A percentile compares a stretch with the other conserved stretches of the same genome.
phyloP scores from a whole-genome alignment of 2,113 vertebrate species.

The Tamias sibiricus region DNA sequence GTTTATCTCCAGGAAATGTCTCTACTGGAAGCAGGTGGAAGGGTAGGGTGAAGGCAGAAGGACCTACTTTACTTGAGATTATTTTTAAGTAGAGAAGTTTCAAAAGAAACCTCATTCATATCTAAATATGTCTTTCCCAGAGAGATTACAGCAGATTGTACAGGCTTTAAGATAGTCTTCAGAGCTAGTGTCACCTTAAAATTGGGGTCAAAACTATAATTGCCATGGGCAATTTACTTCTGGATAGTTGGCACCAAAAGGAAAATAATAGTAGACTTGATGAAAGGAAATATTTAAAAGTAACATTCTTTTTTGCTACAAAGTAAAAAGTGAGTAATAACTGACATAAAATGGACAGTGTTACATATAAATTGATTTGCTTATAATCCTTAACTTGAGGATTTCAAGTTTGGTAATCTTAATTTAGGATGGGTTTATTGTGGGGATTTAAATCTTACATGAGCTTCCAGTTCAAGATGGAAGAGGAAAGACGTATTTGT shows the following conservation, averaged over 20 bases:
- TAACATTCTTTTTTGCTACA: not conserved
- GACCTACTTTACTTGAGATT: not conserved
- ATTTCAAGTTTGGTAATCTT: not conserved
- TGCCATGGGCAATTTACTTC: not conserved
- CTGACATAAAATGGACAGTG: not conserved
- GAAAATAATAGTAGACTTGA: not conserved
- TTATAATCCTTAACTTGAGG: not conserved
- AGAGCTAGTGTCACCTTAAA: not conserved
- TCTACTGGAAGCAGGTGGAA: not conserved
- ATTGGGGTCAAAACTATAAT: not conserved
- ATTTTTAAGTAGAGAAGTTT: slow-evolving; percentile 1
- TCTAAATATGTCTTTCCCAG: slow-evolving; percentile 34
- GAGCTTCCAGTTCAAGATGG: not conserved
- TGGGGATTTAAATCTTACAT: not conserved
- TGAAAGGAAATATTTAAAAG: not conserved
- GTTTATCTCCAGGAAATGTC: slow-evolving; percentile 58
- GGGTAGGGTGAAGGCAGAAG: not conserved
- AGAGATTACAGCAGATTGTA: not conserved
- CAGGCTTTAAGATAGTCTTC: no score
- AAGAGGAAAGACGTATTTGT: slow-evolving; percentile 10
- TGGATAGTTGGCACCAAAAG: not conserved
- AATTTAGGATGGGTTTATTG: not conserved
- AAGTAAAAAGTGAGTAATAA: slow-evolving; percentile 1
- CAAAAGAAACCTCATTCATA: slow-evolving; percentile 7
- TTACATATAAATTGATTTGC: not conserved